Base-by-base conservation (phyloP, 1,140 invertebrate species). In the Oryzaephilus surinamensis region DNA sequence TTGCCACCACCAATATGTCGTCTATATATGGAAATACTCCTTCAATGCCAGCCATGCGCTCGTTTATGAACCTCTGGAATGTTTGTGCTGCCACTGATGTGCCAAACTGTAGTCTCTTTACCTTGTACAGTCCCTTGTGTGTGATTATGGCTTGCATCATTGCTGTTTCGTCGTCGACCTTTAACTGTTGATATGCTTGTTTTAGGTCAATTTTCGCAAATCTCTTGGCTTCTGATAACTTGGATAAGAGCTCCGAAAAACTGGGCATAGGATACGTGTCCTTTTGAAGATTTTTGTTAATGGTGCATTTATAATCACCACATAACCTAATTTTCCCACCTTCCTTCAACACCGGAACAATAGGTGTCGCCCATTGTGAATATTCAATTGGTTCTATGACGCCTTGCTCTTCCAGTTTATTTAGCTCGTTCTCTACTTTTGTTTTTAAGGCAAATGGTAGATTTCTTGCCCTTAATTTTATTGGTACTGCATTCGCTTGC, bases 41-140 rank as follows among this genome's bases (percentile, higher is more conserved):
- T 19, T 23, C 8, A 7, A 62, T 51, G 3, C 50, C 50, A 7
- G 49, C 45, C 8, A 62, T 17, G 16, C 58, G 18, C 4, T 50
- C 33, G 16, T 62, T 51, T 51, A 64, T 59, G n/a, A 60, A 21
- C 8, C 52, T 18, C 34, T 61, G 57, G 33, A 58, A 68, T 13
- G 65, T 66, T 16, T 61, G 64, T 17, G 63, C 64, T 23, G 57
- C 56, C 6, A 58, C 56, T 19, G 57, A 53, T 7, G 70, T 55
- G 0, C 69, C 64, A 52, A 68, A 71, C 8, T 59, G 56, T 34
- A 74, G 36, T 4, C 65, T 37, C 16, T 63, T 63, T 16, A 69
- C 64, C 4, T 51, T 36, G 14, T 16, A 15, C n/a, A 30, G 4
- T 8, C 43, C 43, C 23, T 38, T 43, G 16, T 45, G 43, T 14